phyloP scores from a whole-genome alignment of 2,113 vertebrate species.

The Amphilophus citrinellus region DNA sequence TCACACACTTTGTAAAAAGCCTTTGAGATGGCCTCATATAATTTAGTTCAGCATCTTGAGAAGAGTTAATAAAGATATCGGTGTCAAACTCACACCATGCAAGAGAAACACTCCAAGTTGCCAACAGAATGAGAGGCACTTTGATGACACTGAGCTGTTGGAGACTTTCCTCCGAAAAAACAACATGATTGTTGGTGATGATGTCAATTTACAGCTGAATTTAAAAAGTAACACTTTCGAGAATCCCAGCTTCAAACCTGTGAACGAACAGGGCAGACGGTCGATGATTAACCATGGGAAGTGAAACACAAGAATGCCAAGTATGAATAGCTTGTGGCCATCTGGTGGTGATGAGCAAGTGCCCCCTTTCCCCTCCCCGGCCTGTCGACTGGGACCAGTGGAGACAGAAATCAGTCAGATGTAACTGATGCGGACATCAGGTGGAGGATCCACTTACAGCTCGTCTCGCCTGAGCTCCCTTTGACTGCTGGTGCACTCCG shows the following conservation, averaged over 20 bases:
- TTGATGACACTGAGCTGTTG: background rate
- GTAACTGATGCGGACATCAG: constrained; percentile 83
- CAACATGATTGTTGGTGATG: background rate
- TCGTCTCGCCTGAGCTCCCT: constrained; percentile 77
- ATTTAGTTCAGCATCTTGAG: background rate
- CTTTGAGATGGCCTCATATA: background rate
- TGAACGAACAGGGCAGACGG: constrained; percentile 3
- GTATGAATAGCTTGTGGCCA: constrained; percentile 40
- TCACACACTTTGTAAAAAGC: constrained; percentile 7
- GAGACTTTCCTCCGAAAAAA: fast-evolving
- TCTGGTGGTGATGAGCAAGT: constrained; percentile 58
- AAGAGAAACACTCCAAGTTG: background rate
- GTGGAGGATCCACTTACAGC: constrained; percentile 80
- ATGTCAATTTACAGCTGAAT: background rate
- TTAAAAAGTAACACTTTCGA: constrained; percentile 6
- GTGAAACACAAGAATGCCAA: constrained; percentile 30
- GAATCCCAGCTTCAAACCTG: background rate
- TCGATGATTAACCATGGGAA: constrained; percentile 40
- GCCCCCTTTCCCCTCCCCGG: constrained; percentile 52
- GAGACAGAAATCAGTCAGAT: constrained; percentile 78
- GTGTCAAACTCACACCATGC: background rate
- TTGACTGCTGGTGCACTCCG: constrained; percentile 75
- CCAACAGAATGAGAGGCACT: background rate
- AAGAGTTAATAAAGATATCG: background rate
- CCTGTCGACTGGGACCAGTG: constrained; percentile 65